Evolutionary conservation across 2,113 vertebrate genomes (phyloP).

Genomic region (Candoia aspera): DNA sequence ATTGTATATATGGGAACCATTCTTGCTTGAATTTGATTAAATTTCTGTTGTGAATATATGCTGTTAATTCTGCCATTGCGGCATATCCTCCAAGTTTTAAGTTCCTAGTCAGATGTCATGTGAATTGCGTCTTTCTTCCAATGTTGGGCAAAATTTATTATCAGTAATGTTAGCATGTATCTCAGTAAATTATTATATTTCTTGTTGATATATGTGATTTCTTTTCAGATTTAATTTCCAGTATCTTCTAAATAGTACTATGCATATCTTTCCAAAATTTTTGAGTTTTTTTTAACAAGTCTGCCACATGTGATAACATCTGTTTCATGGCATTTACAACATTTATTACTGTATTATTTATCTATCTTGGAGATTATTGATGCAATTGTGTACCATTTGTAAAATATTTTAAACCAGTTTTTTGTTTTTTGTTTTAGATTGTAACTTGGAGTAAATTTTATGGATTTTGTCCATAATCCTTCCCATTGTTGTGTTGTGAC

Average conservation of each 20-base stretch:
- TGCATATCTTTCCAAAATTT: too few relatives aligned
- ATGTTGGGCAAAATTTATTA: not conserved
- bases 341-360: too few relatives aligned
- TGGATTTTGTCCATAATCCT: too few relatives aligned
- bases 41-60: not conserved
- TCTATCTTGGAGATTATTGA: too few relatives aligned
- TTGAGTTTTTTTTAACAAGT: too few relatives aligned
- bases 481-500: too few relatives aligned
- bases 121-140: not conserved
- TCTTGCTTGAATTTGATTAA: not conserved
- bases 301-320: too few relatives aligned
- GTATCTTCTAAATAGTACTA: not conserved
- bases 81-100: not conserved
- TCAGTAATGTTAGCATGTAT: not conserved
- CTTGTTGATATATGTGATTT: not conserved
- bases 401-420: too few relatives aligned
- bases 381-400: too few relatives aligned
- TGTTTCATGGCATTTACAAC: too few relatives aligned
- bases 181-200: not conserved
- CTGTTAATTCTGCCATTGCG: not conserved
- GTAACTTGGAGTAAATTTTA: too few relatives aligned
- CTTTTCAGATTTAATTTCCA: not conserved
- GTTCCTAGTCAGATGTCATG: not conserved
- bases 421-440: too few relatives aligned
- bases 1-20: not conserved